phyloP scores from a whole-genome alignment of 2,113 vertebrate species.

The Orcinus orca region DNA sequence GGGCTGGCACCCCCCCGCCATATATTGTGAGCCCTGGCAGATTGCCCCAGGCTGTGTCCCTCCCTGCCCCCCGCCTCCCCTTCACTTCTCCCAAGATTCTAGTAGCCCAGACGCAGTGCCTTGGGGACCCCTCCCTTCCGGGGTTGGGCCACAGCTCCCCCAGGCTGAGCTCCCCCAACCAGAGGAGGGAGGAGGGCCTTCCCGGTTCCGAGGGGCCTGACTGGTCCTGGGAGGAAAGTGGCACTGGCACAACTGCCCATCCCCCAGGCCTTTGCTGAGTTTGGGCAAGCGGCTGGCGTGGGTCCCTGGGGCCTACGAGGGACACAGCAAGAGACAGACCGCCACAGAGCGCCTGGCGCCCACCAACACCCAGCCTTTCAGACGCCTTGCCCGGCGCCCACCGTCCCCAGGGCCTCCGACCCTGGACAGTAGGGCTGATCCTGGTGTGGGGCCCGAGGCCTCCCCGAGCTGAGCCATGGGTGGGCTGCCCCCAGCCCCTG shows the following conservation, averaged over 20 bases:
- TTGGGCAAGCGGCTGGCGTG: fast-evolving
- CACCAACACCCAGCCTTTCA: background rate
- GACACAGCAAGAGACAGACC: background rate
- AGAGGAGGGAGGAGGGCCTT: background rate
- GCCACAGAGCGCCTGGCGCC: background rate
- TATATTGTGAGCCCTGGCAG: background rate
- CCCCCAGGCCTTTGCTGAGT: background rate
- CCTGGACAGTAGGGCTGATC: background rate
- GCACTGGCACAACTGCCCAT: background rate
- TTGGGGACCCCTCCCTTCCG: fast-evolving
- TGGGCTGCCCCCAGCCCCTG: too few species aligned
- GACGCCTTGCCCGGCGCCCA: fast-evolving
- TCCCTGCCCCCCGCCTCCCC: background rate
- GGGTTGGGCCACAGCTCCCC: background rate
- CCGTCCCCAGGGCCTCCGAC: fast-evolving
- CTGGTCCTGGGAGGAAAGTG: background rate
- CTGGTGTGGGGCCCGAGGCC: fast-evolving
- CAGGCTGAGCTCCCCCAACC: fast-evolving
- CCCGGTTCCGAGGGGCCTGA: fast-evolving
- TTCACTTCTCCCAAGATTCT: background rate
- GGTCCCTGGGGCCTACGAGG: background rate
- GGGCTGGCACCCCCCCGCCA: too few species aligned
- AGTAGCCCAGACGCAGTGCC: background rate
- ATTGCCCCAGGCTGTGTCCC: background rate
- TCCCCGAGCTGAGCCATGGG: background rate